phyloP scores from a whole-genome alignment of 2,888 invertebrate species.

The Dione vanillae region DNA sequence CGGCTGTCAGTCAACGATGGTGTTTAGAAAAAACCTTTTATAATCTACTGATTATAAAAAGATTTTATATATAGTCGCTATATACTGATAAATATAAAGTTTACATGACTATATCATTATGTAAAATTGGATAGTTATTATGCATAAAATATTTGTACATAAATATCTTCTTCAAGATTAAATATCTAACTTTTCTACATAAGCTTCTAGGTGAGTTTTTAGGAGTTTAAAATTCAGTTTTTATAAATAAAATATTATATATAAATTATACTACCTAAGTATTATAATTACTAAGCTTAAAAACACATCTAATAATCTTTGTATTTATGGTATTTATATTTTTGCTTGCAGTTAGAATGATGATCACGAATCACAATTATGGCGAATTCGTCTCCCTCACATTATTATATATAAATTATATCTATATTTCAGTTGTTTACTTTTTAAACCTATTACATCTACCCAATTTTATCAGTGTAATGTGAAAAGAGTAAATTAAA shows the following conservation, averaged over 20 bases:
- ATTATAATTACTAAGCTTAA: constrained; percentile 31
- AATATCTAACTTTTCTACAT: too few relatives aligned
- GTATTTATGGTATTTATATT: too few relatives aligned
- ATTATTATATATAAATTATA: not conserved
- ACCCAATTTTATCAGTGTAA: too few relatives aligned
- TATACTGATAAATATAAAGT: not conserved
- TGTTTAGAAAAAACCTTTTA: constrained; percentile 37
- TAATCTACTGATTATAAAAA: too few relatives aligned
- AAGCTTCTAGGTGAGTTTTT: too few relatives aligned
- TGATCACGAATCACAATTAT: not conserved
- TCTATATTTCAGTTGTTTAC: not conserved
- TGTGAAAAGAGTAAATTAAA: too few relatives aligned
- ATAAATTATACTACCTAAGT: not conserved
- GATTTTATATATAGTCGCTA: not conserved
- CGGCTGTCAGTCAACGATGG: constrained; percentile 42
- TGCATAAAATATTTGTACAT: too few relatives aligned
- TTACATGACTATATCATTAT: not conserved
- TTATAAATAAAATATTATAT: too few relatives aligned
- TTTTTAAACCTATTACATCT: too few relatives aligned
- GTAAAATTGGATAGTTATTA: too few relatives aligned
- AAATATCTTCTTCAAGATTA: too few relatives aligned
- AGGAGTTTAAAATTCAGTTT: too few relatives aligned
- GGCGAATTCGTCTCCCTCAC: not conserved
- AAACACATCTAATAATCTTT: constrained; percentile 17
- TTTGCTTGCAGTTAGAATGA: constrained; percentile 24